phyloP scores from a whole-genome alignment of 2,888 invertebrate species.

The Eumerus sabulonum region DNA sequence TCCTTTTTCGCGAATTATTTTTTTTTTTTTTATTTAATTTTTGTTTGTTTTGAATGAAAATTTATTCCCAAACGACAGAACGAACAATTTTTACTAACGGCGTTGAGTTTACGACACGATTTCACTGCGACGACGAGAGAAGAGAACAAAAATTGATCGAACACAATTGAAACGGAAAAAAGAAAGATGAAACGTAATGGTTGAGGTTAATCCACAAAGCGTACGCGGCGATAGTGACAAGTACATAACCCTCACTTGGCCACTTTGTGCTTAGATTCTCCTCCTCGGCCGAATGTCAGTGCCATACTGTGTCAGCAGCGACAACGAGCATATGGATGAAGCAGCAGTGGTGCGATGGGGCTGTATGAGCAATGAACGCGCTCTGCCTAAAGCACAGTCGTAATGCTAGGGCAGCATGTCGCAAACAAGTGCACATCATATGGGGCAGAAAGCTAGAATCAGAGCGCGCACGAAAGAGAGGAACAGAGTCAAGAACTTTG shows the following conservation, averaged over 20 bases:
- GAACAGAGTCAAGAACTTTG: conserved; percentile 2
- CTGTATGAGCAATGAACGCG: too few relatives aligned
- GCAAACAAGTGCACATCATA: conserved; percentile 30
- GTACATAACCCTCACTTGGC: conserved; percentile 21
- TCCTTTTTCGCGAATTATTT: conserved; percentile 36
- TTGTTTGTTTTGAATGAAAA: conserved; percentile 34
- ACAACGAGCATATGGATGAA: conserved; percentile 34
- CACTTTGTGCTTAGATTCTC: conserved; percentile 18
- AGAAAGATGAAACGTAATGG: conserved; percentile 16
- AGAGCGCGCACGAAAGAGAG: neutral
- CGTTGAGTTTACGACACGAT: neutral
- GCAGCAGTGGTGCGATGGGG: too few relatives aligned
- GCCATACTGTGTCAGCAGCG: conserved; percentile 28
- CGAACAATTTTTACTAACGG: neutral
- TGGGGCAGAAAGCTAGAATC: neutral
- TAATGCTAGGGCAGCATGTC: conserved; percentile 29
- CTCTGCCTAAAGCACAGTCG: conserved; percentile 14
- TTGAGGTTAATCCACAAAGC: conserved; percentile 25
- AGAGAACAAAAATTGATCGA: neutral
- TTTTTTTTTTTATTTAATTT: conserved; percentile 37
- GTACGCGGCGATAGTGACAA: conserved; percentile 27
- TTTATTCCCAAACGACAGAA: neutral
- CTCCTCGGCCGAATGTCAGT: conserved; percentile 15
- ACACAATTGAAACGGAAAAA: conserved; percentile 3
- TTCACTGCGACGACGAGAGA: conserved; percentile 1